Conservation (phyloP, 2,888 invertebrate genomes). For the Scaptodrosophila latifasciaeformis region DNA sequence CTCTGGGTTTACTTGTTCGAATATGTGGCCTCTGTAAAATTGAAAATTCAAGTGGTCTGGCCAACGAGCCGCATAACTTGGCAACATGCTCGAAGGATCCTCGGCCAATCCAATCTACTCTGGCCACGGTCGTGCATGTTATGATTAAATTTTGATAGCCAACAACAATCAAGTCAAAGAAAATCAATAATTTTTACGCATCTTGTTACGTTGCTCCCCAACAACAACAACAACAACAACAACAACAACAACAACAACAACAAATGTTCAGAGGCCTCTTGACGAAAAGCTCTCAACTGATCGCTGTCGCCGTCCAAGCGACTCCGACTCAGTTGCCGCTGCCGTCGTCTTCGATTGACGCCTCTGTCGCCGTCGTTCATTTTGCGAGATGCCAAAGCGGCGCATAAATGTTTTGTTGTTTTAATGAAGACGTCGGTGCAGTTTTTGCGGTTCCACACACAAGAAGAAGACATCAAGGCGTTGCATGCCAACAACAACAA, state of each 20-base stretch:
- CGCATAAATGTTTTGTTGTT: slow-evolving; percentile 72
- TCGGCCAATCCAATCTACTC: neutral
- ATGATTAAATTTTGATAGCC: slow-evolving; percentile 71
- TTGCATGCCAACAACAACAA: slow-evolving; percentile 57
- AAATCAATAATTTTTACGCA: slow-evolving; percentile 73
- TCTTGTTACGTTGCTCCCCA: slow-evolving; percentile 61
- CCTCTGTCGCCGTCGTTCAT: slow-evolving; percentile 14
- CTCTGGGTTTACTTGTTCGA: no score
- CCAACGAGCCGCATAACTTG: slow-evolving; percentile 42
- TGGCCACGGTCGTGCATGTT: slow-evolving; percentile 45
- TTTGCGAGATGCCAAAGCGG: slow-evolving; percentile 59
- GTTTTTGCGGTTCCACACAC: slow-evolving; percentile 6
- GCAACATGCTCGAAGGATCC: slow-evolving; percentile 47
- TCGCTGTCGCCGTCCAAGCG: slow-evolving; percentile 17
- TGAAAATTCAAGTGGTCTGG: slow-evolving; percentile 62
- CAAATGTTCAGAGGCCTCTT: slow-evolving; percentile 34
- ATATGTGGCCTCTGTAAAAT: slow-evolving; percentile 52
- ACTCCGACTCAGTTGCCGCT: no score
- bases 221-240: no score
- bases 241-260: no score
- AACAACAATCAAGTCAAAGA: slow-evolving; percentile 67
- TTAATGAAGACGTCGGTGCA: slow-evolving; percentile 67
- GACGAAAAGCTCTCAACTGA: slow-evolving; percentile 51
- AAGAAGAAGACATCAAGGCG: slow-evolving; percentile 62
- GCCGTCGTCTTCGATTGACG: no score